Base-by-base conservation (phyloP, 2,113 vertebrate species). In the Platysteira castanea region DNA sequence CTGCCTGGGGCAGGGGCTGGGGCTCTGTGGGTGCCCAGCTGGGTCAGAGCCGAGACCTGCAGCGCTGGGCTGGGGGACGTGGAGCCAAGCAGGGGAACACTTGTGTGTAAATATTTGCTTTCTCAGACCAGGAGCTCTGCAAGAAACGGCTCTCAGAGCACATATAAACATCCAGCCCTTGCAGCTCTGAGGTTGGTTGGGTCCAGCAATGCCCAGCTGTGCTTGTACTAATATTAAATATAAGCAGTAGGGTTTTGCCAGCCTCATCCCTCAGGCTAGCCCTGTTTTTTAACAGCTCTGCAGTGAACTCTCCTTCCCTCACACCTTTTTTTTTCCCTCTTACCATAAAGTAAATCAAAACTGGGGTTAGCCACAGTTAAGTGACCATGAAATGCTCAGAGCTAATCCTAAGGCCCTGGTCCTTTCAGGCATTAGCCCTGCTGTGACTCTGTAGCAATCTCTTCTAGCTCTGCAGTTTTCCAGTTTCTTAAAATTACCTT, bases 261-360 rank as follows among this genome's bases (percentile, higher is more conserved):
- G 39, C 35, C 23, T 94, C 57, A 50, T 54, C 49, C 44, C 33
- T 82, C 33, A 65, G 69, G 46, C 54, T 69, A 74, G n/a, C 18
- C 23, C 23, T 59, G 31, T 4, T 89, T 89, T 70, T 64, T 26
- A 50, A 39, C 12, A 78, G 78, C 60, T 84, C 50, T 53, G 39
- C 56, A 75, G 17, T 14, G 4, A 83, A 26, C 7, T 41, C 22
- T 54, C 14, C 37, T 46, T 44, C 28, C 19, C 33, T 4, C 4
- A 5, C 4, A 1, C 0, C 1, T 11, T 41, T 68, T 26, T 65
- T 39, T 37, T 37, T 27, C 11, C 3, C 15, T 2, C 15, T 75
- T 54, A 46, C 20, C 41, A 22, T 37, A n/a, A 67, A 67, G 15
- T 63, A 54, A 88, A 67, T 79, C 3, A 69, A 85, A 90, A 89